Evolutionary conservation across 2,888 invertebrate species (phyloP), one percentile per base, ranked within the genome.

Genomic region (Elysia crispata): DNA sequence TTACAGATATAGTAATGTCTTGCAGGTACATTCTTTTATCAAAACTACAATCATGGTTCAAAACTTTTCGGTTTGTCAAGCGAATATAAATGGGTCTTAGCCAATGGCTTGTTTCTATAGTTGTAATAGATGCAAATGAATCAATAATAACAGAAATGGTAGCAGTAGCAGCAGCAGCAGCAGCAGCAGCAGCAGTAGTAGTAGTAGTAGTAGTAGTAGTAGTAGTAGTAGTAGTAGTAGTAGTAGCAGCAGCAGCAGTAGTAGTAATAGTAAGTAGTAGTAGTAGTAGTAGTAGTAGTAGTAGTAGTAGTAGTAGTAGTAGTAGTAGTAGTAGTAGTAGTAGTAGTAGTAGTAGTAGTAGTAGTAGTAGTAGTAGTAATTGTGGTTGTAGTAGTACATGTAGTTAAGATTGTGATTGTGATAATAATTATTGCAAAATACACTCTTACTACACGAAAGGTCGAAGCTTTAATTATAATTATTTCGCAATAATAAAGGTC

Each of bases 151-250:
- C 66, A 6, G 15, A 23, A 28, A 66, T 20, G 18, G 30, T 30
- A 18, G 23, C n/a, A 64, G 64, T n/a, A 64, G 64, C 18, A 64
- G 64, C 18, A 64, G 64, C n/a, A 64, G 64, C n/a, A 64, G 64
- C 64, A 62, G 62, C 62, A 62, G 62, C 62, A 62, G 62, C 62
- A 62, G 62, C 20, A 62, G 62, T 28, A 62, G 62, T 28, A 62
- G 62, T 28, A 62, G 3, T 28, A 62, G 62, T 28, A 62, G 62
- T 28, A 62, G 62, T 20, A 62, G 62, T 20, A n/a, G n/a, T n/a
- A n/a, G n/a, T 30, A 69, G 1, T 30, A 69, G 30, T 30, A 69
- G 30, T 30, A 30, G 31, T 13, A 30, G 31, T 25, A 69, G 31
- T 25, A 69, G 31, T 25, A 69, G 6, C 20, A 69, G 6, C 20